These are phyloP conservation scores for Phoronis australis DNA, from an alignment of 2,888 invertebrate genomes.

Conservation along the genomic window DNA sequence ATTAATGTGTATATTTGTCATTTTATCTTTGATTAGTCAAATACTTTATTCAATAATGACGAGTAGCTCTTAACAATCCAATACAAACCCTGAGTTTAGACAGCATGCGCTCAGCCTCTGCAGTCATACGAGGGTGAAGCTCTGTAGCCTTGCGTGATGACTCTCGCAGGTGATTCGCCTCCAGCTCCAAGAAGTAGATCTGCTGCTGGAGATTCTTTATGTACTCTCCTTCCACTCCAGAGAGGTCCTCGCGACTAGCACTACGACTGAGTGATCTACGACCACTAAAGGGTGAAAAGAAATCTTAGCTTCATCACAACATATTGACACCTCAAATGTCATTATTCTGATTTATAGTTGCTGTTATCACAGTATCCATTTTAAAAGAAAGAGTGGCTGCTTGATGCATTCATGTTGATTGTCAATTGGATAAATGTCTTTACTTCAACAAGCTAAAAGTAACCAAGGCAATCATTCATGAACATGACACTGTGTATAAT, in stretches of 20 bases:
- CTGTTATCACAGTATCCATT: too few species aligned
- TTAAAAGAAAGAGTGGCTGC: too few species aligned
- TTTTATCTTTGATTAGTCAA: too few species aligned
- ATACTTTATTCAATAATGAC: not conserved
- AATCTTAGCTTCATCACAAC: not conserved
- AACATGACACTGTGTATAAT: too few species aligned
- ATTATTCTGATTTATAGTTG: not conserved
- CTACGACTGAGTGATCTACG: slow-evolving; percentile 4
- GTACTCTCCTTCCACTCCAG: slow-evolving; percentile 46
- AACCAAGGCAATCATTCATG: too few species aligned
- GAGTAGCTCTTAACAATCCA: not conserved
- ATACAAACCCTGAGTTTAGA: slow-evolving; percentile 42
- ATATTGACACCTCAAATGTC: not conserved
- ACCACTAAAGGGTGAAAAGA: not conserved
- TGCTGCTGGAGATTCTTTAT: slow-evolving; percentile 53
- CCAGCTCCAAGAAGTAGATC: slow-evolving; percentile 51
- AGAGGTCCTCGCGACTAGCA: too few species aligned
- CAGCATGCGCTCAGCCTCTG: slow-evolving; percentile 51
- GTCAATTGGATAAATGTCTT: too few species aligned
- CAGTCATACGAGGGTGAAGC: slow-evolving; percentile 47
- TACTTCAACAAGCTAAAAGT: too few species aligned
- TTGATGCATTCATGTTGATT: too few species aligned
- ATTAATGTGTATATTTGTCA: too few species aligned
- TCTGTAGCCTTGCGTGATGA: slow-evolving; percentile 49
- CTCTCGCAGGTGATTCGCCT: slow-evolving; percentile 50